These are phyloP conservation scores for Hemibagrus wyckioides DNA, from an alignment of 2,113 vertebrate genomes.

Conservation along the genomic window DNA sequence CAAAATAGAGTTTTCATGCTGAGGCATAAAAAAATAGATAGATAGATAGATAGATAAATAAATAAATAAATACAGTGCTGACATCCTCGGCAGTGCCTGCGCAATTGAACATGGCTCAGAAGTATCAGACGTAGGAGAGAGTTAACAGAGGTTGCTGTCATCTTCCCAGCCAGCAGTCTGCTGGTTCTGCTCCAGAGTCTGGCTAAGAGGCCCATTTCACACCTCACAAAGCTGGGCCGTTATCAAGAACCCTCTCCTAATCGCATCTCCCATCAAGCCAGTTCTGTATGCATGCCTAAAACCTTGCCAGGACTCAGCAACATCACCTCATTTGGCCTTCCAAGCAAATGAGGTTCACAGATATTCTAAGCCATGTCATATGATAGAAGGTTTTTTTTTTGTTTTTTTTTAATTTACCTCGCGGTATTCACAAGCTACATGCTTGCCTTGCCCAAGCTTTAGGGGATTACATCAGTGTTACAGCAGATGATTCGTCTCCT, in stretches of 20 bases:
- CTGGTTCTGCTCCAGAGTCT: conserved; percentile 30
- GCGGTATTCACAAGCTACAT: background rate
- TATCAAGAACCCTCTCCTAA: conserved; percentile 51
- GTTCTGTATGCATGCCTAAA: conserved; percentile 10
- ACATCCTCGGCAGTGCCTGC: background rate
- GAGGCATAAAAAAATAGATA: background rate
- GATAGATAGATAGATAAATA: background rate
- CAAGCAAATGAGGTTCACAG: background rate
- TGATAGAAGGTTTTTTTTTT: background rate
- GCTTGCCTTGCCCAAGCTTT: conserved; percentile 19
- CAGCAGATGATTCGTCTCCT: conserved; percentile 24
- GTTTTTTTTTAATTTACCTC: background rate
- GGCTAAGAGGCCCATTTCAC: conserved; percentile 37
- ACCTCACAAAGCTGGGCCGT: conserved; percentile 39
- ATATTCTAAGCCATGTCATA: background rate
- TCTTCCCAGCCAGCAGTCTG: background rate
- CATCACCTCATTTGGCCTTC: conserved; percentile 10
- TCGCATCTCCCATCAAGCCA: conserved; percentile 30
- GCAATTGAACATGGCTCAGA: background rate
- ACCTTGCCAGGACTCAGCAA: conserved; percentile 17
- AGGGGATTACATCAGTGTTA: conserved; percentile 53
- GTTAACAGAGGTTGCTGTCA: background rate
- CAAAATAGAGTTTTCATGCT: background rate
- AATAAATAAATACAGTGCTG: no score
- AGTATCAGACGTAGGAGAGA: conserved; percentile 27